These are phyloP conservation scores for Muntiacus reevesi DNA, from an alignment of 2,113 vertebrate species.

Conservation along the genomic window DNA sequence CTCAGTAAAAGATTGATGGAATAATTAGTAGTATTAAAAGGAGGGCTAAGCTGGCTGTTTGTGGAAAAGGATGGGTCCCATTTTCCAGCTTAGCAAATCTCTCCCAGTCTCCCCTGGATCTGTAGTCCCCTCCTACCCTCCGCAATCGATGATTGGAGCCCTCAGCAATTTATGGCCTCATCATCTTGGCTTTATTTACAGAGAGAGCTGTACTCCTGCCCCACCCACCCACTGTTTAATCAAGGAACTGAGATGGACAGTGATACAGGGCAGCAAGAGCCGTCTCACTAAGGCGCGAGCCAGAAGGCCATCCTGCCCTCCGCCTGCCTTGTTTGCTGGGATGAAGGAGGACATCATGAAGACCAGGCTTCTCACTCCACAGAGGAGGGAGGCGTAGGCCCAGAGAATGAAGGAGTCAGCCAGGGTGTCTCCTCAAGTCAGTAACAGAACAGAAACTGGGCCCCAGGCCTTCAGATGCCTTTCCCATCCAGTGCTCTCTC, in stretches of 20 bases:
- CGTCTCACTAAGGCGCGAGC: background rate
- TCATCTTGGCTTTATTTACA: background rate
- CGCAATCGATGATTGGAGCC: background rate
- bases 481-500: background rate
- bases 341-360: background rate
- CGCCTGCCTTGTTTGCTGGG: background rate
- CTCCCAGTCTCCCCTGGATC: background rate
- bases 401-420: background rate
- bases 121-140: background rate
- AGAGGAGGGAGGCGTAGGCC: background rate
- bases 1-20: background rate
- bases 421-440: background rate
- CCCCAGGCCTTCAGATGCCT: background rate
- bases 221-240: background rate
- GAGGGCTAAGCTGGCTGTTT: background rate
- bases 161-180: background rate
- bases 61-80: background rate
- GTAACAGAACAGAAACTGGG: background rate
- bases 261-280: background rate
- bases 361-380: background rate
- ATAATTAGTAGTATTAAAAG: background rate
- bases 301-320: background rate
- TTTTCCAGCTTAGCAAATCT: background rate
- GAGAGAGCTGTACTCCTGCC: background rate
- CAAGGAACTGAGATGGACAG: background rate